phyloP scores from a whole-genome alignment of 2,888 invertebrate genomes.

The Phyllotreta cruciferae region DNA sequence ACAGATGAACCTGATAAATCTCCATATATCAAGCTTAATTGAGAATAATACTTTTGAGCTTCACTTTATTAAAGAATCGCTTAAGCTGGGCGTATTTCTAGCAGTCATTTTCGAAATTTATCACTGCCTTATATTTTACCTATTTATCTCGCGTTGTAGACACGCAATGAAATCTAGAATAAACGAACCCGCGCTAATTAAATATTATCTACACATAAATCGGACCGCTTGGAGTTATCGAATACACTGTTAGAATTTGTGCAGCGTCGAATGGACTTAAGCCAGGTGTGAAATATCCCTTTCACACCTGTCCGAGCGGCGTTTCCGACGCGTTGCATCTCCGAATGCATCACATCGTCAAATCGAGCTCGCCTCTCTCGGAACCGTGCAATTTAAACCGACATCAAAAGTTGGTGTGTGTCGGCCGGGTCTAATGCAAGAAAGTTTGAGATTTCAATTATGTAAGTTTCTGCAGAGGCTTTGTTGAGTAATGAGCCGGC shows the following conservation, averaged over 20 bases:
- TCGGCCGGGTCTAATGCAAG: conserved; percentile 42
- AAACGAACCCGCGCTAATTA: no score
- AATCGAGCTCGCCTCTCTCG: conserved; percentile 2
- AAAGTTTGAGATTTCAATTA: conserved; percentile 49
- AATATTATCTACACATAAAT: no score
- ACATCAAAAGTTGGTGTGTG: conserved; percentile 39
- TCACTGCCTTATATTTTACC: conserved; percentile 7
- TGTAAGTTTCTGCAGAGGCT: conserved; percentile 47
- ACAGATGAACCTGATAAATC: conserved; percentile 20
- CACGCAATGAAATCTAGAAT: conserved; percentile 3
- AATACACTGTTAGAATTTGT: no score
- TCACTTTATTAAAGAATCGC: conserved; percentile 20
- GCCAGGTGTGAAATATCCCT: no score
- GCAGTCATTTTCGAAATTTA: conserved; percentile 13
- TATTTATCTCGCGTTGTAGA: conserved; percentile 5
- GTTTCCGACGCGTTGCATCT: conserved; percentile 3
- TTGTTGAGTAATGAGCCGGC: conserved; percentile 47
- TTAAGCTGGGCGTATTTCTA: conserved; percentile 15
- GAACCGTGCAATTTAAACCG: conserved; percentile 29
- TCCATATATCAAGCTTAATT: conserved; percentile 21
- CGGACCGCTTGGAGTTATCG: no score
- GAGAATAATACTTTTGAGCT: conserved; percentile 20
- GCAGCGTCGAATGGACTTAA: no score
- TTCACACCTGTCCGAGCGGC: conserved; percentile 6
- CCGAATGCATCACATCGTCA: conserved; percentile 9